Evolutionary conservation across 2,888 invertebrate genomes (phyloP).

Genomic region (Amphipoea oculea): DNA sequence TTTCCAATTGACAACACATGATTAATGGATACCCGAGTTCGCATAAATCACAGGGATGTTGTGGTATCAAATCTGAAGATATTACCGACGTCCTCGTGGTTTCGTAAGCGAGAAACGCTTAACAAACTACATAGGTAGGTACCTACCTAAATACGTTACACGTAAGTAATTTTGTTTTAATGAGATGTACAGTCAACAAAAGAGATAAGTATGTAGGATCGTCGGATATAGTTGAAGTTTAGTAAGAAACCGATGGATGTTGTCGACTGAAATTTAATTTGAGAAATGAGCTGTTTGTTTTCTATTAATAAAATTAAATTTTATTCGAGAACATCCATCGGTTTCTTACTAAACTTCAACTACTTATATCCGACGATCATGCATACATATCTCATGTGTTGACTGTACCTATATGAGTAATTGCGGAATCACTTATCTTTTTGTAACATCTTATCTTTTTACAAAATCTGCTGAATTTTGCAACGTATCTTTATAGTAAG

Average conservation of each 20-base stretch:
- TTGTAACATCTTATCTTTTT: constrained; percentile 22
- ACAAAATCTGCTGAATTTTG: constrained; percentile 18
- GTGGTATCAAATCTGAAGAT: constrained; percentile 75
- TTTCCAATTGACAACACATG: constrained; percentile 85
- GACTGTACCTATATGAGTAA: background rate
- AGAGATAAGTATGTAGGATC: too few relatives aligned
- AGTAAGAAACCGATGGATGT: too few relatives aligned
- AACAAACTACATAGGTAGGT: constrained; percentile 30
- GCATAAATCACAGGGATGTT: constrained; percentile 82
- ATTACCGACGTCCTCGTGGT: constrained; percentile 63
- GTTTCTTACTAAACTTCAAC: too few relatives aligned
- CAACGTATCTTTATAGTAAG: background rate
- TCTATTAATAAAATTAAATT: too few relatives aligned
- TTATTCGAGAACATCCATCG: too few relatives aligned
- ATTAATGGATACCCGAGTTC: constrained; percentile 81
- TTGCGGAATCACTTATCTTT: constrained; percentile 18
- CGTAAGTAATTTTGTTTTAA: constrained; percentile 14
- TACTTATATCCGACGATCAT: too few relatives aligned
- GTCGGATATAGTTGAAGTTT: too few relatives aligned
- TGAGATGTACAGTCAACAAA: background rate
- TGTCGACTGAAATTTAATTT: too few relatives aligned
- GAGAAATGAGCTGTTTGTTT: too few relatives aligned
- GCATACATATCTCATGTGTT: too few relatives aligned
- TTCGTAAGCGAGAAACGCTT: constrained; percentile 50
- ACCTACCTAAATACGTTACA: background rate